phyloP scores from a whole-genome alignment of 2,888 invertebrate species.

The Lutraria lutraria region DNA sequence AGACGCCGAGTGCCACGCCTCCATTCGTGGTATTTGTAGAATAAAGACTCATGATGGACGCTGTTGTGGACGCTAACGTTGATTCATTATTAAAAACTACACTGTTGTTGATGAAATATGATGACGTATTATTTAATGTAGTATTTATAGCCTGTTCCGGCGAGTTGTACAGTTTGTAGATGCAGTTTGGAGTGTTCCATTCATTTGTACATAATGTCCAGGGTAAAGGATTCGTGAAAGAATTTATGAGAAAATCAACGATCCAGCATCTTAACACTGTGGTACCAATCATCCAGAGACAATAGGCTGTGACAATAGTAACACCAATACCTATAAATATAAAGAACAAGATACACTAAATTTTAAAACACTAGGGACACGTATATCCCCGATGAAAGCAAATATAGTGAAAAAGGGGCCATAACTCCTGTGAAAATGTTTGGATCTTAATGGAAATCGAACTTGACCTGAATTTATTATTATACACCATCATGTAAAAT shows the following conservation, averaged over 20 bases:
- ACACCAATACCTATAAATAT: slow-evolving; percentile 48
- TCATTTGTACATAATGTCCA: slow-evolving; percentile 85
- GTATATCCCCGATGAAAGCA: too few species aligned
- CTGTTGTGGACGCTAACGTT: not conserved
- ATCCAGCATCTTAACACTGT: slow-evolving; percentile 61
- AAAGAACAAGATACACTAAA: not conserved
- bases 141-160: not conserved
- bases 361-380: too few species aligned
- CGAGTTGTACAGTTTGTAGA: not conserved
- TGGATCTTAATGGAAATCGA: too few species aligned
- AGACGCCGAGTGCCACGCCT: not conserved
- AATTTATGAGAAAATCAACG: slow-evolving; percentile 82
- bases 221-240: slow-evolving; percentile 84
- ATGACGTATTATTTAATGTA: not conserved
- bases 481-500: too few species aligned
- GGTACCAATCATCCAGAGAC: slow-evolving; percentile 50
- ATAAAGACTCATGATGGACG: not conserved
- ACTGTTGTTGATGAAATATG: not conserved
- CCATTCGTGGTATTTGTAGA: not conserved
- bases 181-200: slow-evolving; percentile 86
- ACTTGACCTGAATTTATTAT: too few species aligned
- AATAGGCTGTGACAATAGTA: slow-evolving; percentile 44
- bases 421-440: too few species aligned
- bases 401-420: too few species aligned
- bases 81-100: not conserved